A percentile compares a stretch with the other conserved stretches of the same genome.
These are phyloP conservation scores for Acrocephalus scirpaceus DNA, from an alignment of 2,797 vertebrate species.

Conservation along the genomic window DNA sequence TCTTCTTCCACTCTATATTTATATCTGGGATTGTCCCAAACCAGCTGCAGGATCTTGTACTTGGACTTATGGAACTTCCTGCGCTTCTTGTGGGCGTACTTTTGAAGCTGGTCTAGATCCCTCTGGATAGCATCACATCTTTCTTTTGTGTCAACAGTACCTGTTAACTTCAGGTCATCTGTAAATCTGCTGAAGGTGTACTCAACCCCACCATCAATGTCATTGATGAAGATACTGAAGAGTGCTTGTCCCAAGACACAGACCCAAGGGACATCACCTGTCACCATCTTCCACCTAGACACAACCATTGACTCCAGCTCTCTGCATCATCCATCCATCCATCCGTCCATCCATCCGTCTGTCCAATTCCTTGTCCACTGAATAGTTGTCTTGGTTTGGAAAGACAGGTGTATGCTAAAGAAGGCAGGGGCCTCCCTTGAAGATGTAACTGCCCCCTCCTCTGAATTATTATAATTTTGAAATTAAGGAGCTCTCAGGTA, in stretches of 20 bases:
- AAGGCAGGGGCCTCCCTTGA: not conserved
- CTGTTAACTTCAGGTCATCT: not conserved
- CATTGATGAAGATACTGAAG: not conserved
- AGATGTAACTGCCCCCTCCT: too few relatives aligned
- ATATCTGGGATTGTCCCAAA: not conserved
- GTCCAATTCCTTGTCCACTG: not conserved
- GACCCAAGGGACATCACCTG: not conserved
- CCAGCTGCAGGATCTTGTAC: not conserved
- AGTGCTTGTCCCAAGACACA: not conserved
- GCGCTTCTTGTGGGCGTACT: not conserved
- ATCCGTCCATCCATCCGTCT: not conserved
- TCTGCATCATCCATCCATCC: not conserved
- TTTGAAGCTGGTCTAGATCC: not conserved
- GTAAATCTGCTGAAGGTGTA: not conserved
- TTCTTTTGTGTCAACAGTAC: not conserved
- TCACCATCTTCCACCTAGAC: not conserved
- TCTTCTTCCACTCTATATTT: not conserved
- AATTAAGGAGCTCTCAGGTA: too few relatives aligned
- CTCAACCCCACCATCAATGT: not conserved
- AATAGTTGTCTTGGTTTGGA: not conserved
- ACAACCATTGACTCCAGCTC: not conserved
- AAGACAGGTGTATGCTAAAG: not conserved
- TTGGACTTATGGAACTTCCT: not conserved
- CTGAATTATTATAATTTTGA: too few relatives aligned
- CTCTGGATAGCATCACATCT: not conserved